Evolutionary conservation across 2,113 vertebrate species (phyloP).

Genomic region (Danio rerio): GRCz12tu NC_133191.1:33787001-33787500

Average conservation of each 20-base stretch:
- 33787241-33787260: neutral
- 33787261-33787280: neutral
- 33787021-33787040: no score
- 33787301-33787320: neutral
- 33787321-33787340: neutral
- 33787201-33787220: neutral
- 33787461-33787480: neutral
- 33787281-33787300: neutral
- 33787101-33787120: neutral
- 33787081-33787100: constrained; percentile 13
- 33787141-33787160: constrained; percentile 18
- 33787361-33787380: neutral
- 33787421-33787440: neutral
- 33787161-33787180: neutral
- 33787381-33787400: neutral
- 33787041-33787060: neutral
- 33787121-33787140: constrained; percentile 36
- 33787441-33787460: neutral
- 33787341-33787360: neutral
- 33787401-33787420: neutral
- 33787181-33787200: neutral
- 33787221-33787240: neutral
- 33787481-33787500: neutral
- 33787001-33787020: neutral
- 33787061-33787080: neutral